phyloP scores from a whole-genome alignment of 1,140 invertebrate genomes.

The Ceratina japonica region DNA sequence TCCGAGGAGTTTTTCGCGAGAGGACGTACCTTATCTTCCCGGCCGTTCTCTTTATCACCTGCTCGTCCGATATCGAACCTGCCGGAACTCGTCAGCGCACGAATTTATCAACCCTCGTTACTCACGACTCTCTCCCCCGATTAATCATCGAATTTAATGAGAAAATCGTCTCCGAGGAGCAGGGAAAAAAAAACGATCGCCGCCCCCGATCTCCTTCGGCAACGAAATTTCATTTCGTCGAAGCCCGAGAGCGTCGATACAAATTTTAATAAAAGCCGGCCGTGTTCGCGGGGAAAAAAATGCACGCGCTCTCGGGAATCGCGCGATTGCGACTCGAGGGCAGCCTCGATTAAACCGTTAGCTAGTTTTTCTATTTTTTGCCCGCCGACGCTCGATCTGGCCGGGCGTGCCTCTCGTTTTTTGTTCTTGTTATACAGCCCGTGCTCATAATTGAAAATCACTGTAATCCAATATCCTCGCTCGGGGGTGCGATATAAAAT shows the following conservation, averaged over 20 bases:
- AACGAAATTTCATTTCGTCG: constrained; percentile 37
- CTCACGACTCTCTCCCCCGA: too few relatives aligned
- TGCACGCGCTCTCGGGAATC: neutral
- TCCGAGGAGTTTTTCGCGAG: constrained; percentile 48
- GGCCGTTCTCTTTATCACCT: constrained; percentile 45
- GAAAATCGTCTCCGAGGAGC: too few relatives aligned
- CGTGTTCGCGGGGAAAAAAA: constrained; percentile 13
- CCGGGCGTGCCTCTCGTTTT: neutral
- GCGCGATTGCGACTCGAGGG: constrained; percentile 9
- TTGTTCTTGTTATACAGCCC: constrained; percentile 28
- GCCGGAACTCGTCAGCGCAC: neutral
- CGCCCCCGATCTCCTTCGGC: neutral
- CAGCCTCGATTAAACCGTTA: constrained; percentile 39
- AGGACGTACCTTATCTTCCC: constrained; percentile 45
- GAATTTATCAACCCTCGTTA: constrained; percentile 31
- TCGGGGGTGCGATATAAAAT: constrained; percentile 55
- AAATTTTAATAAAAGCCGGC: constrained; percentile 46
- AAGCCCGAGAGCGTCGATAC: constrained; percentile 17
- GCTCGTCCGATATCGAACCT: constrained; percentile 38
- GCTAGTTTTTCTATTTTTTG: neutral
- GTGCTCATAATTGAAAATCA: constrained; percentile 70
- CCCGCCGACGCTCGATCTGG: neutral
- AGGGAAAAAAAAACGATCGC: neutral
- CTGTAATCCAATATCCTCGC: constrained; percentile 64
- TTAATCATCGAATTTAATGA: too few relatives aligned